Base-by-base conservation (phyloP, 1,140 invertebrate genomes). In the Apis laboriosa region DNA sequence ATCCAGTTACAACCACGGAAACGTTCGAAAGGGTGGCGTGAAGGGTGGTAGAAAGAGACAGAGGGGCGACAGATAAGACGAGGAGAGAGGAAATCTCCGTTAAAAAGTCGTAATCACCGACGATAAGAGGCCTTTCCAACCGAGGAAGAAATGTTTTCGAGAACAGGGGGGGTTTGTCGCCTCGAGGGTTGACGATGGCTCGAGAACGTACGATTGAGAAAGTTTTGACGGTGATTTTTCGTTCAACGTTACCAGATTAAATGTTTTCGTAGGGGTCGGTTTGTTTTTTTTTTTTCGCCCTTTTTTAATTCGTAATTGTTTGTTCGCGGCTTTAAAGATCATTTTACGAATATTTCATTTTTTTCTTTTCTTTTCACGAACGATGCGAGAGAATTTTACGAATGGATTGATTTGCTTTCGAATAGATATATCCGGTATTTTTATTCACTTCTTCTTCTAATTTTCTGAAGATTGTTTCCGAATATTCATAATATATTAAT, bases 101-200 rank as follows among this genome's bases (percentile, higher is more conserved):
- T 90, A 91, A 92, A 92, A 91, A 90, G 88, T 91, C 88, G 91
- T 92, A 90, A 92, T 92, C 91, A 90, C 88, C 85, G 84, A 63
- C 81, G 88, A 92, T 92, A 91, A 90, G 89, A 89, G 84, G 77
- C 71, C 68, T 61, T 51, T 64, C 34, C 61, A 56, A 53, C 66
- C n/a, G 64, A 11, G 77, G 84, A 90, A 88, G 84, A 90, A 91
- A 88, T 87, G 88, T 90, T 87, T 61, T 56, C 43, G 17, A 28
- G 53, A 58, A 70, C n/a, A 61, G 21, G 34, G 21, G 34, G 34
- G 34, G 19, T 15, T 21, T 2, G 43, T 72, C 7, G 77, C 67
- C 68, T 72, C n/a, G 63, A 28, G 63, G 28, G 12, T 13, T 13
- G 24, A 24, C 11, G 7, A 17, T 19, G 55, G n/a, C n/a, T 21